Percentiles rank a stretch among this genome's conserved stretches.
Evolutionary conservation across 2,113 vertebrate genomes (phyloP).

Genomic region (Rana temporaria): DNA sequence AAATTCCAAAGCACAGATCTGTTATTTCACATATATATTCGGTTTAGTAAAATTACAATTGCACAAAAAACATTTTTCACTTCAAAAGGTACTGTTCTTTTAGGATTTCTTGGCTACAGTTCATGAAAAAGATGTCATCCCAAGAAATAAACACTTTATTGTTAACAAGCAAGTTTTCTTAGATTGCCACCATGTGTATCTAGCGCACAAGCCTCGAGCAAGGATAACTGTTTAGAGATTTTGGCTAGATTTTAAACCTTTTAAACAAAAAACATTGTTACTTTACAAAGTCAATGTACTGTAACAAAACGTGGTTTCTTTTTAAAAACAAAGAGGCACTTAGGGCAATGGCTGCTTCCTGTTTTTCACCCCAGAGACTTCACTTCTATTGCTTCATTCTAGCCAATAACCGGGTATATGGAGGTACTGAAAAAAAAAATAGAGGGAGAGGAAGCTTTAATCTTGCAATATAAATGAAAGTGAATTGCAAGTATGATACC

Average conservation of each 20-base stretch:
- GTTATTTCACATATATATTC: background rate
- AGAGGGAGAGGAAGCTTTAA: background rate
- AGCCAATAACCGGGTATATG: conserved; percentile 71
- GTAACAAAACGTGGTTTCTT: conserved; percentile 62
- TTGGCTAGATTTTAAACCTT: background rate
- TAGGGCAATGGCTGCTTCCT: conserved; percentile 3
- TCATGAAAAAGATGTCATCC: background rate
- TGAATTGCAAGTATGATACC: background rate
- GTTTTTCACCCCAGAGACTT: background rate
- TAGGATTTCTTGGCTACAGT: background rate
- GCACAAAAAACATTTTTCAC: background rate
- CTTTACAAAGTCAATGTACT: background rate
- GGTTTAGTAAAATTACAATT: background rate
- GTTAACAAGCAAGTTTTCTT: conserved; percentile 13
- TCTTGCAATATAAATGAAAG: background rate
- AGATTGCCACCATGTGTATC: conserved; percentile 5
- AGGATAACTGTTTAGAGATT: conserved; percentile 1
- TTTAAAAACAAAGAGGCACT: conserved; percentile 47
- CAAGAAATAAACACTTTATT: conserved; percentile 8
- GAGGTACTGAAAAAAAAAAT: conserved; percentile 69
- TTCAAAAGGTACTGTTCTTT: background rate
- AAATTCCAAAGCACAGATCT: too few relatives aligned
- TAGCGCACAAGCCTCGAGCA: conserved; percentile 20
- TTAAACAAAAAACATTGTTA: background rate
- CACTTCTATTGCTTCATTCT: conserved; percentile 68